phyloP scores from a whole-genome alignment of 2,797 vertebrate genomes.

The Pangasius larnaudii region DNA sequence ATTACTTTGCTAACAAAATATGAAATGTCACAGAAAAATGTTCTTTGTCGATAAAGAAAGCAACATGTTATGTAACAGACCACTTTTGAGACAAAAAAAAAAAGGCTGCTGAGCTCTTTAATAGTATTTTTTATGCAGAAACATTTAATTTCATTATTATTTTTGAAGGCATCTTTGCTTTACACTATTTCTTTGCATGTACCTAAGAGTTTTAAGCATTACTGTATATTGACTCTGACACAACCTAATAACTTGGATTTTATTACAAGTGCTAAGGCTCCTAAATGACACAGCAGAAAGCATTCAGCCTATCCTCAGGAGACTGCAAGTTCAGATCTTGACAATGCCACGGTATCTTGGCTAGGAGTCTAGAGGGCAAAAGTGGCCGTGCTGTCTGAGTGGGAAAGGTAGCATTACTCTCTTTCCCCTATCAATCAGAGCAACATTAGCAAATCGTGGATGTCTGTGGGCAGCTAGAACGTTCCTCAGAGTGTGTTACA shows the following conservation, averaged over 20 bases:
- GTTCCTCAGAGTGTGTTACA: neutral
- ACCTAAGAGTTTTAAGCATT: neutral
- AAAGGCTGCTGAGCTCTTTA: neutral
- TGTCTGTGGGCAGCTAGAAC: neutral
- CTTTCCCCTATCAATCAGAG: neutral
- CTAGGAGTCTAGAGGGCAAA: neutral
- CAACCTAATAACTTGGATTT: neutral
- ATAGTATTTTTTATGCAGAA: neutral
- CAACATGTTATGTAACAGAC: neutral
- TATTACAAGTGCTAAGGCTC: neutral
- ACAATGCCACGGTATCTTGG: neutral
- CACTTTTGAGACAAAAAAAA: neutral
- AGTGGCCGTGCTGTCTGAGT: neutral
- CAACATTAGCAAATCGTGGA: neutral
- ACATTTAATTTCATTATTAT: neutral
- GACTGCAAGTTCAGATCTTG: neutral
- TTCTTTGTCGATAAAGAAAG: neutral
- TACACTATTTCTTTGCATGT: neutral
- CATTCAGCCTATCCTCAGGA: neutral
- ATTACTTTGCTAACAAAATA: too few relatives aligned
- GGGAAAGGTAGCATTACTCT: neutral
- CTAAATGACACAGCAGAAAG: neutral
- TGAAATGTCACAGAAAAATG: neutral
- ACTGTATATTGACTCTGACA: neutral
- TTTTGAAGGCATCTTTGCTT: neutral